These are phyloP conservation scores for Phoxinus dragarum DNA, from an alignment of 2,797 vertebrate genomes.

Conservation along the genomic window DNA sequence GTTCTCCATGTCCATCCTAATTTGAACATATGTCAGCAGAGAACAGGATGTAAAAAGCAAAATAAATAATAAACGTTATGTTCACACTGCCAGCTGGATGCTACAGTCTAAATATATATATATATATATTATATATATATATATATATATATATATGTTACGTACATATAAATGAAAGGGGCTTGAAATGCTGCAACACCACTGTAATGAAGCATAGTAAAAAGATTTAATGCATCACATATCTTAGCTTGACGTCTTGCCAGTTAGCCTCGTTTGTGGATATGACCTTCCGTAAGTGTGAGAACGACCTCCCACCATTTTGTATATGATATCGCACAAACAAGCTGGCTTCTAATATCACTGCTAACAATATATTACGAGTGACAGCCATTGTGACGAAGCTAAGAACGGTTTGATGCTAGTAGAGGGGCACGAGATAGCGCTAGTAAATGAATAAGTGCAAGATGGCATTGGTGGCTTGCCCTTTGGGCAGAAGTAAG, in stretches of 20 bases:
- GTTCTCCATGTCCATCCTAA: conserved; percentile 32
- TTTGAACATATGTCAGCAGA: conserved; percentile 33
- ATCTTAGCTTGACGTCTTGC: neutral
- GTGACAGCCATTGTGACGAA: conserved; percentile 30
- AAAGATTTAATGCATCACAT: conserved; percentile 2
- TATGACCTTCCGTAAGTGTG: neutral
- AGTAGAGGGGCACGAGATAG: conserved; percentile 6
- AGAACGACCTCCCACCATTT: conserved; percentile 3
- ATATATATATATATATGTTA: too few relatives aligned
- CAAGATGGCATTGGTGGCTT: conserved; percentile 47
- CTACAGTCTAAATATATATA: neutral
- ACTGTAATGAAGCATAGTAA: conserved; percentile 10
- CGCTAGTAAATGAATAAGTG: conserved; percentile 15
- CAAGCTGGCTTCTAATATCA: conserved; percentile 8
- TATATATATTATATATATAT: too few relatives aligned
- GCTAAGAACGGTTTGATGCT: conserved; percentile 25
- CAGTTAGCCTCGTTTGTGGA: neutral
- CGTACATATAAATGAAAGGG: neutral
- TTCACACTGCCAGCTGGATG: too few relatives aligned
- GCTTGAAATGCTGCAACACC: neutral
- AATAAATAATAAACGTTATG: neutral
- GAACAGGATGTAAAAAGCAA: conserved; percentile 6
- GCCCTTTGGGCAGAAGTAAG: conserved; percentile 58
- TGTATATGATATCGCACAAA: conserved; percentile 17
- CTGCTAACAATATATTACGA: conserved; percentile 31